Evolutionary conservation across 2,888 invertebrate genomes (phyloP), one percentile per base, ranked within the genome.

Genomic region (Cordilura impudica): DNA sequence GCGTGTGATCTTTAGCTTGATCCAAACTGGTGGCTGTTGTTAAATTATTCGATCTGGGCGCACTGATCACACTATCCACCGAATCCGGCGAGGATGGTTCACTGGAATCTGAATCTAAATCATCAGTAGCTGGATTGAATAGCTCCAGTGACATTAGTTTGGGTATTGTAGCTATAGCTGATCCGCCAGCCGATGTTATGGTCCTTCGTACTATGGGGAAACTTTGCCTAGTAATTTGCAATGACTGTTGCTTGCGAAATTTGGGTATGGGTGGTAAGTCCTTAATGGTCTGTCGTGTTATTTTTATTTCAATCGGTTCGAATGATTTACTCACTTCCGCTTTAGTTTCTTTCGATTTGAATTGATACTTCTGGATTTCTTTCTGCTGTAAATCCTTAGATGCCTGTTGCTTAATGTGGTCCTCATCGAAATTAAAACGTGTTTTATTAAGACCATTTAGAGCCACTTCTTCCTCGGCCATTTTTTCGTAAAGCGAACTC

Each of bases 41-140:
- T 4, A 61, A 19, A 49, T 73, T 65, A 39, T 21, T 69, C 77
- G 88, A 87, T 35, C 86, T 85, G 0, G 89, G 89, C 0, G 95
- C 95, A 85, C 94, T 95, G 82, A 96, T 95, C 0, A 96, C 96
- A 85, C 96, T 96, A 83, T 96, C 96, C 1, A 95, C 93, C 2
- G 96, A 96, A 87, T 96, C 96, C 2, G 96, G 96, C 0, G 96
- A 96, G 0, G 96, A 96, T 10, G 90, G 88, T 10, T 96, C 95
- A 85, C 95, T 96, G 0, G 96, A 96, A 87, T 97, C 97, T 85
- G 96, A 96, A 87, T 97, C 97, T 88, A 96, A 92, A 85, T 97
- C 97, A 86, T 97, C 97, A 5, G 95, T 96, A 86, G 96, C 97
- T 1, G 97, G 97, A 90, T 97, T 97, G 86, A 96, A 97, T 3